phyloP scores from a whole-genome alignment of 2,113 vertebrate genomes.

The cattle (Bos taurus) region DNA sequence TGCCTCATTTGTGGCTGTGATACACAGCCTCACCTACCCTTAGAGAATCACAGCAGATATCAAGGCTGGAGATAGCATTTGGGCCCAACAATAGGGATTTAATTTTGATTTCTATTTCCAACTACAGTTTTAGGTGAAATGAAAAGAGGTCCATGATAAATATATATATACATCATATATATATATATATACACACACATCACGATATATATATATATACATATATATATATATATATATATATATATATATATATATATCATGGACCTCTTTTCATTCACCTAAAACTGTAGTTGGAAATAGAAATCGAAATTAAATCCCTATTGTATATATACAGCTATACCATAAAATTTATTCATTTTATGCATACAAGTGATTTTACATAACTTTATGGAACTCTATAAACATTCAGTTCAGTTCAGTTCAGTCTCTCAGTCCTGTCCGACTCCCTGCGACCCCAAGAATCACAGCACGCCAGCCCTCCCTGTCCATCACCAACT shows the following conservation, averaged over 20 bases:
- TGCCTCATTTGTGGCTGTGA: conserved; percentile 75
- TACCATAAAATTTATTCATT: neutral
- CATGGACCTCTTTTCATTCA: too few species aligned
- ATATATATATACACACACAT: too few species aligned
- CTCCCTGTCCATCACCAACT: too few species aligned
- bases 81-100: neutral
- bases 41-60: neutral
- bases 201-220: too few species aligned
- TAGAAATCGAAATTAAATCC: too few species aligned
- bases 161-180: too few species aligned
- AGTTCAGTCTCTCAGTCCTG: too few species aligned
- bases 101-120: neutral
- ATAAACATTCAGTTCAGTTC: neutral
- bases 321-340: neutral
- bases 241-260: too few species aligned
- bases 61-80: neutral
- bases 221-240: too few species aligned
- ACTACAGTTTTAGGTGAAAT: neutral
- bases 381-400: neutral
- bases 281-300: too few species aligned
- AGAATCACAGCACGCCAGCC: too few species aligned
- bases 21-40: neutral
- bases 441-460: too few species aligned
- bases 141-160: neutral
- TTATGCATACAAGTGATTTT: neutral